A percentile compares a stretch with the other conserved stretches of the same genome.
Conservation (phyloP, 2,797 vertebrate genomes). For the Halcyon smyrnensis region DNA sequence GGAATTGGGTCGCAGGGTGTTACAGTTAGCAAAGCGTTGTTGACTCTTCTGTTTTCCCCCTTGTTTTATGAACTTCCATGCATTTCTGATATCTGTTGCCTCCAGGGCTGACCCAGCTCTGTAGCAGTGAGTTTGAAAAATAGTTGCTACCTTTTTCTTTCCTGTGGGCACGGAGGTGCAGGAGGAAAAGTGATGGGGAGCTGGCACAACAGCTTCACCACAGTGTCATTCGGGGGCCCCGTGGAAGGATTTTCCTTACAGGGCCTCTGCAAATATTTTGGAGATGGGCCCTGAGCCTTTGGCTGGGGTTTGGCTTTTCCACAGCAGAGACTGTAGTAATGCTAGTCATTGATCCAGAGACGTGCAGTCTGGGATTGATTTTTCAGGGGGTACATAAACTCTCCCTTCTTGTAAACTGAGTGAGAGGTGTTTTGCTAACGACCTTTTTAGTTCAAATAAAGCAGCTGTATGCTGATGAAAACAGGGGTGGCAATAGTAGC, state of each 20-base stretch:
- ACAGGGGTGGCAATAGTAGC: not conserved
- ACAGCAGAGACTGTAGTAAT: conserved; percentile 52
- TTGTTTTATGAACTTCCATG: not conserved
- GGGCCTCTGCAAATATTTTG: conserved; percentile 76
- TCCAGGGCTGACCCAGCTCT: not conserved
- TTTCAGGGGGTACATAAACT: conserved; percentile 62
- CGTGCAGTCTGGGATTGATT: conserved; percentile 34
- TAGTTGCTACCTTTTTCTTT: not conserved
- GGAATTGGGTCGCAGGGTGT: not conserved
- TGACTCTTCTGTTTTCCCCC: not conserved
- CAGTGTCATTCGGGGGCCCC: conserved; percentile 40
- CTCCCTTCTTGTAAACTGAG: conserved; percentile 38
- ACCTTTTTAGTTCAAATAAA: conserved; percentile 25
- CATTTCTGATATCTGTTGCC: not conserved
- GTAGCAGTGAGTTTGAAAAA: not conserved
- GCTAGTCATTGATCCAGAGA: conserved; percentile 70
- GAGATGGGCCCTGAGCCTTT: conserved; percentile 73
- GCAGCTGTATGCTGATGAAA: not conserved
- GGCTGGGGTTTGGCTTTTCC: conserved; percentile 78
- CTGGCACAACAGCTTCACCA: not conserved
- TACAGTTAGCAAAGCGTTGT: not conserved
- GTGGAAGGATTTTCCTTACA: conserved; percentile 67
- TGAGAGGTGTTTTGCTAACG: conserved; percentile 63
- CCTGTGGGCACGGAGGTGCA: not conserved
- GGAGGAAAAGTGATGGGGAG: not conserved